A percentile compares a stretch with the other conserved stretches of the same genome.
phyloP scores from a whole-genome alignment of 2,797 vertebrate genomes.

The Crossoptilon crossoptilon region DNA sequence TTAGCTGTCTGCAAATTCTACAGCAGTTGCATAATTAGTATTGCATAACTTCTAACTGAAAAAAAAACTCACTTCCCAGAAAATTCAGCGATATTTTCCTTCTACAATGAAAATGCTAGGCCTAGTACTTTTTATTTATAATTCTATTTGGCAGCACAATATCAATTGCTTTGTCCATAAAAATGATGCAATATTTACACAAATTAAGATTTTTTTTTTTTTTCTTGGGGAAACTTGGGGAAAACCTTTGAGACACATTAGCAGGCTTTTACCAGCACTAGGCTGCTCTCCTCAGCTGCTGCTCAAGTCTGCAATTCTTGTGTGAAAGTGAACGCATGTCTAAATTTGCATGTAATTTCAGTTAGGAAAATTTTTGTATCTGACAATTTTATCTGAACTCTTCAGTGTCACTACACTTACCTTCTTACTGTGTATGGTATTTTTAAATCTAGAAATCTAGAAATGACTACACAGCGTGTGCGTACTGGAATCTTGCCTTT shows the following conservation, averaged over 20 bases:
- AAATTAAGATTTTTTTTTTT: background rate
- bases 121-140: background rate
- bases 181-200: slow-evolving; percentile 24
- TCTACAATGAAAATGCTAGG: slow-evolving; percentile 4
- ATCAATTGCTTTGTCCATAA: slow-evolving; percentile 14
- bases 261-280: background rate
- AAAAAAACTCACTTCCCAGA: slow-evolving; percentile 23
- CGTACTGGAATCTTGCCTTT: background rate
- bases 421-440: background rate
- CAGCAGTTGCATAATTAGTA: background rate
- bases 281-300: background rate
- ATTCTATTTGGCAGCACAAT: slow-evolving; percentile 23
- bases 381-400: background rate
- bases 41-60: slow-evolving; percentile 45
- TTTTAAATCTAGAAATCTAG: background rate
- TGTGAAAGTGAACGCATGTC: background rate
- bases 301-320: background rate
- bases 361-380: background rate
- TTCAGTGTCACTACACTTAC: background rate
- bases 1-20: slow-evolving; percentile 5
- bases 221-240: background rate
- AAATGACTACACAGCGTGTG: background rate
- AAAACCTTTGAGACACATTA: background rate
- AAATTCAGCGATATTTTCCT: slow-evolving; percentile 21
- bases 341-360: background rate